A percentile compares a stretch with the other conserved stretches of the same genome.
phyloP scores from a whole-genome alignment of 2,113 vertebrate genomes.

The Cyanoramphus novaezelandiae region DNA sequence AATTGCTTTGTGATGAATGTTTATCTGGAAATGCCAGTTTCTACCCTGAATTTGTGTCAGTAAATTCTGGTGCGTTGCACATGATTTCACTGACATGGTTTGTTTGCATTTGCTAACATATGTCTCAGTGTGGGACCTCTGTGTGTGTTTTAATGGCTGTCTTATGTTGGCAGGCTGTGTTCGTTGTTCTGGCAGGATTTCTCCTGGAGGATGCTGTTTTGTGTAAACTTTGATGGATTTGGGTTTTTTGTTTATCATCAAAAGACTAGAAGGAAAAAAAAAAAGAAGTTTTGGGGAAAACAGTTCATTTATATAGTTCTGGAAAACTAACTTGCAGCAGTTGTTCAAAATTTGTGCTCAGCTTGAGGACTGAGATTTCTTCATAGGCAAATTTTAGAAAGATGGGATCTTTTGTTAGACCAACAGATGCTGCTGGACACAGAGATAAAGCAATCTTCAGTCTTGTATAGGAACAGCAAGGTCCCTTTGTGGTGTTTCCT shows the following conservation, averaged over 20 bases:
- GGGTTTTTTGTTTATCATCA: not conserved
- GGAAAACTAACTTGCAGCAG: not conserved
- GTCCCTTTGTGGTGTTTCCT: not conserved
- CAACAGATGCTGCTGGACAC: not conserved
- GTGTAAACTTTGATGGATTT: not conserved
- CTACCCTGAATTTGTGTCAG: not conserved
- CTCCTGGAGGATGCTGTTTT: not conserved
- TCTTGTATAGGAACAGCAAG: not conserved
- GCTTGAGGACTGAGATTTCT: not conserved
- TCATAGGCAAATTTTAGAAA: not conserved
- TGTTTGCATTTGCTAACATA: constrained; percentile 40
- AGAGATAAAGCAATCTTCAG: not conserved
- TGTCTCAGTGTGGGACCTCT: constrained; percentile 37
- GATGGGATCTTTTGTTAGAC: not conserved
- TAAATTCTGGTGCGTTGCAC: not conserved
- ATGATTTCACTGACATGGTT: constrained; percentile 3
- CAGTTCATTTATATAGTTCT: not conserved
- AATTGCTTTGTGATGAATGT: not conserved
- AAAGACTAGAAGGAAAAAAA: not conserved
- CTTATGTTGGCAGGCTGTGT: not conserved
- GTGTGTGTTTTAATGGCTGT: constrained; percentile 41
- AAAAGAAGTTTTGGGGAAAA: not conserved
- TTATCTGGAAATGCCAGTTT: not conserved
- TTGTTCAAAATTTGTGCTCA: not conserved
- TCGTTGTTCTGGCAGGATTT: constrained; percentile 1